These are phyloP conservation scores for Anser cygnoides DNA, from an alignment of 2,113 vertebrate species.

Conservation along the genomic window DNA sequence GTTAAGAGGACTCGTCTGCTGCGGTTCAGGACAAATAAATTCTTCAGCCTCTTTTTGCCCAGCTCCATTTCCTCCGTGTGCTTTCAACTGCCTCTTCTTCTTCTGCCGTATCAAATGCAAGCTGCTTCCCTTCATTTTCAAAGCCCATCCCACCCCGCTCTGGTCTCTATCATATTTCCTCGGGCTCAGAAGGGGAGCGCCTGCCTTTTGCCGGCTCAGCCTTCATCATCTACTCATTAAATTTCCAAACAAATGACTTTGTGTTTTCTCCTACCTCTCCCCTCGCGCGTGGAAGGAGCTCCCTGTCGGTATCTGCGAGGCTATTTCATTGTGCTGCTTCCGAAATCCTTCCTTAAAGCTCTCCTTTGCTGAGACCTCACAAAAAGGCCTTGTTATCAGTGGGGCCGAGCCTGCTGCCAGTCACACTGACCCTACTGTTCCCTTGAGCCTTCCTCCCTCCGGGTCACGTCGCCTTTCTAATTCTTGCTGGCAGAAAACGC, in stretches of 20 bases:
- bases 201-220: neutral
- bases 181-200: neutral
- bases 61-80: neutral
- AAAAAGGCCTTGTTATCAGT: constrained; percentile 42
- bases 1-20: neutral
- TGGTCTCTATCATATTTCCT: neutral
- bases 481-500: neutral
- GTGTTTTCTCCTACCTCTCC: neutral
- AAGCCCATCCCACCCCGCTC: neutral
- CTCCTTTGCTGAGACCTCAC: neutral
- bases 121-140: neutral
- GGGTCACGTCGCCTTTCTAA: neutral
- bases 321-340: neutral
- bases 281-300: neutral
- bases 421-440: constrained; percentile 38
- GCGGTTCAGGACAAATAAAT: neutral
- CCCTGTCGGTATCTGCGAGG: neutral
- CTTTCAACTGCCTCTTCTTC: neutral
- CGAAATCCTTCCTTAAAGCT: neutral
- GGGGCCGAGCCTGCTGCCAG: neutral
- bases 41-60: neutral
- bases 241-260: neutral
- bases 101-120: neutral
- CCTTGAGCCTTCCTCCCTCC: neutral
- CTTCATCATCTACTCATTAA: constrained; percentile 29